Evolutionary conservation across 2,113 vertebrate species (phyloP).

Genomic region (Calyptommatus sinebrachiatus): DNA sequence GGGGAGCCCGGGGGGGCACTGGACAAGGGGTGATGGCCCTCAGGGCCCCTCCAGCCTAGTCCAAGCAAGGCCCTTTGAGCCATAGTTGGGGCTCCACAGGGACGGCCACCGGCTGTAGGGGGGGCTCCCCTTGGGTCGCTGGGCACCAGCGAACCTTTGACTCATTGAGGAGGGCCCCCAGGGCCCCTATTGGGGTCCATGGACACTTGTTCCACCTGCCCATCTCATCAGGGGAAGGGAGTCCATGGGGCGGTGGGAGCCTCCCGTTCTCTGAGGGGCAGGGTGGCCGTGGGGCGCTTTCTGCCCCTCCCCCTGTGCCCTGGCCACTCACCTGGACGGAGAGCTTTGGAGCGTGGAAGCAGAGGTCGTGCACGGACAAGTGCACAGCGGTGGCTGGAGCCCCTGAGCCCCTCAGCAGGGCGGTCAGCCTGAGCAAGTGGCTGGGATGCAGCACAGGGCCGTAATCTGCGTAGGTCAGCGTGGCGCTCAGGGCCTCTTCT

Average conservation of each 20-base stretch:
- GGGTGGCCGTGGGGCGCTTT: too few relatives aligned
- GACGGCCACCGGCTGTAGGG: neutral
- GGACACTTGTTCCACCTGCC: too few relatives aligned
- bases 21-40: neutral
- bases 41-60: too few relatives aligned
- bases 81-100: neutral
- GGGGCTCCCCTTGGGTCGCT: too few relatives aligned
- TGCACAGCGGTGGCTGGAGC: constrained; percentile 26
- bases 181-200: too few relatives aligned
- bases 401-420: constrained; percentile 50
- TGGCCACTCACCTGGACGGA: constrained; percentile 59
- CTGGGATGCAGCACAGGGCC: constrained; percentile 52
- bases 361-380: constrained; percentile 72
- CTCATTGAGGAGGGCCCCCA: too few relatives aligned
- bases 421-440: constrained; percentile 74
- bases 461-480: constrained; percentile 65
- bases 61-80: too few relatives aligned
- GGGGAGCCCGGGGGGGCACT: neutral
- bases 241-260: too few relatives aligned
- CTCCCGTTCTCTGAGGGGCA: too few relatives aligned
- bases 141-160: too few relatives aligned
- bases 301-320: neutral
- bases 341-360: constrained; percentile 66
- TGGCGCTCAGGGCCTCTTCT: constrained; percentile 50
- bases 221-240: too few relatives aligned